Evolutionary conservation across 2,888 invertebrate genomes (phyloP), one percentile per base, ranked within the genome.

Genomic region (Thymelicus sylvestris): DNA sequence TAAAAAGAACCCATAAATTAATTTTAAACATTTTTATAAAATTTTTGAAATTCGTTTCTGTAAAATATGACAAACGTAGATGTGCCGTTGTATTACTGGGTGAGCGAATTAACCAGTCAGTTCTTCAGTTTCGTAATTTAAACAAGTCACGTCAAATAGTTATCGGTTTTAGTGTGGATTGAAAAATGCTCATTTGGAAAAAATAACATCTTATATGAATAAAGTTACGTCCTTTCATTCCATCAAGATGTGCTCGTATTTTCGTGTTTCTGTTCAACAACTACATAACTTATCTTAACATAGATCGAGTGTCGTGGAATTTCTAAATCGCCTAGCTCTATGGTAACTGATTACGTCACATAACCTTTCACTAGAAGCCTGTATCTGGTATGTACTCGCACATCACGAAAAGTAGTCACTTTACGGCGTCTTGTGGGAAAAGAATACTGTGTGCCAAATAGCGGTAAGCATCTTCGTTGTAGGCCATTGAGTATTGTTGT

Each of bases 301-400:
- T 19, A 15, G n/a, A 63, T 63, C 61, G 13, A 41, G 61, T 44
- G 61, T 47, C 13, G 47, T 15, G 6, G 13, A 24, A 61, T 62
- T 55, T 65, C 50, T 64, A 64, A 64, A 15, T 50, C 50, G 13
- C 64, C 12, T 55, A 47, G 62, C 47, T 63, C 62, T 48, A 63
- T 48, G 52, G 39, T 19, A 52, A 24, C 41, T 2, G 15, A n/a
- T 65, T 65, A 65, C 50, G 65, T 65, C 52, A 65, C 41, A 41
- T 65, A 65, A 65, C 65, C 65, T 65, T 65, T 65, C 65, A 65
- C 65, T 65, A 52, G 50, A 44, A 12, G 44, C 12, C 12, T 1
- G 44, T 44, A 44, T 6, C 15, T n/a, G 50, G 52, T 38, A 64
- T 61, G 41, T 19, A 10, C 44, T 39, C 39, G 44, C 13, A 41